Evolutionary conservation across 1,140 invertebrate species (phyloP), one percentile per base, ranked within the genome.

Genomic region (Rhizoglyphus robini): DNA sequence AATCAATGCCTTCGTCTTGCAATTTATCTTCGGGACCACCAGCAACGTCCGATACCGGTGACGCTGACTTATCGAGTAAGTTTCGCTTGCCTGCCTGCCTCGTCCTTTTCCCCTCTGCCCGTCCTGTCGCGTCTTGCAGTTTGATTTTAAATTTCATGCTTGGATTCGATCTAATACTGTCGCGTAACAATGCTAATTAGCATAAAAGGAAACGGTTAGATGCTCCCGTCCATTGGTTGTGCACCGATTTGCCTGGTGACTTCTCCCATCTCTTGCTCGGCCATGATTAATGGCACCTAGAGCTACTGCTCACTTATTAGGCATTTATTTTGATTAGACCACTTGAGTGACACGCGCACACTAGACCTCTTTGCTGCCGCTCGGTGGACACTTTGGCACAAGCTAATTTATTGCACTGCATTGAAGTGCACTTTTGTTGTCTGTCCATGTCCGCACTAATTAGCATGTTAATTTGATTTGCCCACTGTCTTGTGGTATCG

Each of bases 1-100:
- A 54, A 54, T 25, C 51, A 27, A 15, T 54, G 51, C 36, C 8
- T 8, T 25, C 51, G 51, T 54, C 51, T 54, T 54, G 8, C 23
- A 32, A 25, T 54, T 27, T 32, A 32, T 27, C 51, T 54, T 54
- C 51, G 20, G 51, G 51, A 54, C 51, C 51, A 54, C 51, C 51
- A 54, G 20, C 20, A 23, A 54, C 51, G 51, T 8, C 41, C 41
- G 41, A 54, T 20, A 8, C 23, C 20, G 51, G 8, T 54, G 51
- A 54, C 51, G 51, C 8, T 54, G 51, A 54, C 51, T 54, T 54
- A 54, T 54, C 51, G 51, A 54, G 51, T 54, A 54, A 54, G 51
- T 54, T 54, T 54, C 15, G 8, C 51, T 32, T 54, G 41, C 51
- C 15, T 25, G 8, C 23, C 23, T 54, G 8, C 51, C 23, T 54